Base-by-base conservation (phyloP, 2,797 vertebrate species). In the Etheostoma nigrum region DNA sequence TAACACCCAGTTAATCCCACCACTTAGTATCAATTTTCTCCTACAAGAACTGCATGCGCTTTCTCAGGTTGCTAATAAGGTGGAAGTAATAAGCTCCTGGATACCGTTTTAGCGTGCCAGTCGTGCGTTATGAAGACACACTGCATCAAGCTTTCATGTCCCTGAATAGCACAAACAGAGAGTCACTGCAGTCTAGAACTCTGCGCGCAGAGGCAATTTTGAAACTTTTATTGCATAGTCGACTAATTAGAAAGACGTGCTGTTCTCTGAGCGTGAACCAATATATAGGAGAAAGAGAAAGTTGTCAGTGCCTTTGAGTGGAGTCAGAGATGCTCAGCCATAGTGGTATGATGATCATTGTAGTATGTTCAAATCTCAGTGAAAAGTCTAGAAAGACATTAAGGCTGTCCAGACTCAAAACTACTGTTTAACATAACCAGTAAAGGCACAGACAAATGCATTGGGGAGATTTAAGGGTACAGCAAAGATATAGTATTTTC, bases 11-110 rank as follows among this genome's bases (percentile, higher is more conserved):
- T 90, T 90, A 85, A 91, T 93, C 82, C 74, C 74, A 79, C 66
- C 76, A 89, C 85, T 93, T 88, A 87, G 86, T 82, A 90, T 93
- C 89, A 85, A 82, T 94, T 93, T 93, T 90, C 91, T 82, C 72
- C 72, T 74, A 86, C 79, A 74, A 75, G 81, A 91, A 82, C 74
- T 79, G 74, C 82, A 48, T 77, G 83, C 82, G 83, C 91, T 90
- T 91, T 91, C 89, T 90, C 87, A 80, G 83, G 80, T 82, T 84
- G 85, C 89, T 94, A 91, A 92, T 90, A 90, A 89, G 81, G 67
- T 90, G 86, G 89, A 93, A 93, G 86, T 93, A 93, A 94, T 86
- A 80, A 82, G 80, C 85, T 86, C 82, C 79, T 83, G 89, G 88
- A 89, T 82, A 30, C 53, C 15, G 58, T 87, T 83, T 87, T 57